Conservation (phyloP, 35 echinoderm and acorn worm genomes). For the Apostichopus parvimensis region DNA sequence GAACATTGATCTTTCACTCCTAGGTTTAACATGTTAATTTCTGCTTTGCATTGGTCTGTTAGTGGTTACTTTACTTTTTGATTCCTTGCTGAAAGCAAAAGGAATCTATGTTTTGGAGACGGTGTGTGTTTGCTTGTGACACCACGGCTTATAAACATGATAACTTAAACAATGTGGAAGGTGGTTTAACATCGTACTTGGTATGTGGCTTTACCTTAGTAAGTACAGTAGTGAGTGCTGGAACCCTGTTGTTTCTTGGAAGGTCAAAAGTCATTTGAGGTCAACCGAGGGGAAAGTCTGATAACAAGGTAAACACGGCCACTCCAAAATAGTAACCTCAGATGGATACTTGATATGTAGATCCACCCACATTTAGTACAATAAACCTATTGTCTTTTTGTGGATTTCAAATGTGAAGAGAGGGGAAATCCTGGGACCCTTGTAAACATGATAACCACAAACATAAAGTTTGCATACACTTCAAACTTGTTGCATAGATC, state of each 20-base stretch:
- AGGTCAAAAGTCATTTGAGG: not conserved
- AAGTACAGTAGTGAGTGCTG: not conserved
- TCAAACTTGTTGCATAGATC: too few species aligned
- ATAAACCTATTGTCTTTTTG: not conserved
- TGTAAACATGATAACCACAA: too few species aligned
- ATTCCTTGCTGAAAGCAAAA: too few species aligned
- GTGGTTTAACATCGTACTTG: not conserved
- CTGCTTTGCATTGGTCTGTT: not conserved
- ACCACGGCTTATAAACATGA: not conserved
- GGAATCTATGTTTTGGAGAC: too few species aligned
- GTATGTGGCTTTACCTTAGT: not conserved
- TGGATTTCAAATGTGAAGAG: not conserved
- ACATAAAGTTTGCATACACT: too few species aligned
- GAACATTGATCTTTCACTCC: conserved; percentile 82
- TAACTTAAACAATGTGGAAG: not conserved
- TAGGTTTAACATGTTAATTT: conserved; percentile 89
- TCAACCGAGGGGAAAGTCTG: not conserved
- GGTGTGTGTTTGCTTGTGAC: not conserved
- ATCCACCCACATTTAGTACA: not conserved
- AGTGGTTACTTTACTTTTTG: too few species aligned
- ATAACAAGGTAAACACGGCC: too few species aligned
- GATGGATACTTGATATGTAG: not conserved
- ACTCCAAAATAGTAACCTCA: too few species aligned
- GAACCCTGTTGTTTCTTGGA: not conserved
- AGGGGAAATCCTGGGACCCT: too few species aligned